phyloP scores from a whole-genome alignment of 2,797 vertebrate genomes.

The Ctenochaetus hawaiiensis region DNA sequence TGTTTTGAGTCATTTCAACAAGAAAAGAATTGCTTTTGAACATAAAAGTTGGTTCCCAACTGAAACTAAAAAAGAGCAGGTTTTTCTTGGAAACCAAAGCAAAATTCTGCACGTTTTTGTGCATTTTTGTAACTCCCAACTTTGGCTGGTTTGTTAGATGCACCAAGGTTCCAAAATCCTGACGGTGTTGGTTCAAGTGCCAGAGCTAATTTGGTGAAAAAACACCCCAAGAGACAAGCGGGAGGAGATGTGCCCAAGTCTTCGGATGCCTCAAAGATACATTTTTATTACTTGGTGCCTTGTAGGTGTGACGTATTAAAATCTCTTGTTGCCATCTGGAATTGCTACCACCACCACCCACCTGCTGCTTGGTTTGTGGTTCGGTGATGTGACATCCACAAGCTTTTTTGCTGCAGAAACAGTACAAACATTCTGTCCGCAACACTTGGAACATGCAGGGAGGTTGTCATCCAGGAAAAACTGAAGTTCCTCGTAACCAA shows the following conservation, averaged over 20 bases:
- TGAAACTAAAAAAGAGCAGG: too few relatives aligned
- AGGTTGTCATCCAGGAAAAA: background rate
- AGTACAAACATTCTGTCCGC: background rate
- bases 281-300: background rate
- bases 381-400: background rate
- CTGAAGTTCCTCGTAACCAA: background rate
- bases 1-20: too few relatives aligned
- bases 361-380: background rate
- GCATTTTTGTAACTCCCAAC: too few relatives aligned
- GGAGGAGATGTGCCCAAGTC: background rate
- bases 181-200: too few relatives aligned
- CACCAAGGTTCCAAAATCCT: too few relatives aligned
- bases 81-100: too few relatives aligned
- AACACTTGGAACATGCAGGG: background rate
- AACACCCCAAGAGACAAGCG: background rate
- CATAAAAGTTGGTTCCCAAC: too few relatives aligned
- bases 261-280: background rate
- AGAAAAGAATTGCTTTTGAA: too few relatives aligned
- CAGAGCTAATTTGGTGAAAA: too few relatives aligned
- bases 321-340: background rate
- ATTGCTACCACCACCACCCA: background rate
- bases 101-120: too few relatives aligned
- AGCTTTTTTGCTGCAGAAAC: background rate
- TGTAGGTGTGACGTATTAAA: background rate
- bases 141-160: too few relatives aligned